Evolutionary conservation across 1,140 invertebrate genomes (phyloP).

Genomic region (Apis florea): DNA sequence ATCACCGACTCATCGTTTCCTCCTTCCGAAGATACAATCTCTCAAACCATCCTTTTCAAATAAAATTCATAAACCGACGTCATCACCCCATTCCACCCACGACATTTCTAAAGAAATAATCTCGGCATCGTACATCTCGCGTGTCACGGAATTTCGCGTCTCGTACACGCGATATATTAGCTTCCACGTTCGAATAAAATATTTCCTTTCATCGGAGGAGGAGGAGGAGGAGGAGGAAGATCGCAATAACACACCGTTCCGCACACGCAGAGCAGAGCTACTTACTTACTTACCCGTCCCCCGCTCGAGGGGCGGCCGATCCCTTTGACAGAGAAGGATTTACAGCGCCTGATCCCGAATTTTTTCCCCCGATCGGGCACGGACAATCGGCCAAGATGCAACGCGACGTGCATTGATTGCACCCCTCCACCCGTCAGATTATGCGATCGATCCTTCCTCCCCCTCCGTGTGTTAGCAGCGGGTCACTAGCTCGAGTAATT

Average conservation of each 20-base stretch:
- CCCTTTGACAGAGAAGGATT: slow-evolving; percentile 13
- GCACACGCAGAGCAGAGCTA: neutral
- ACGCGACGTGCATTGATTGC: slow-evolving; percentile 12
- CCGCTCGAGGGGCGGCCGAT: neutral
- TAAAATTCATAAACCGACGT: neutral
- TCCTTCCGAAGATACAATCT: no score
- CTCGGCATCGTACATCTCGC: neutral
- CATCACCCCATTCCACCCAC: no score
- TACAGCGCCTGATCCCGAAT: neutral
- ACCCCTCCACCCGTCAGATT: neutral
- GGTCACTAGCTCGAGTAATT: slow-evolving; percentile 49
- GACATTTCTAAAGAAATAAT: neutral
- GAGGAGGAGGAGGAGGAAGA: neutral
- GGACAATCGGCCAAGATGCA: slow-evolving; percentile 9
- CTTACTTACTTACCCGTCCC: no score
- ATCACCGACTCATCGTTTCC: no score
- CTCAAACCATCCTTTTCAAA: no score
- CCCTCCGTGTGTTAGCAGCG: neutral
- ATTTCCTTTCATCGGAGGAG: slow-evolving; percentile 1
- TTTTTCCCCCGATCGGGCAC: neutral
- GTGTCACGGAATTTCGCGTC: neutral
- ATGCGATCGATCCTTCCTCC: slow-evolving; percentile 27
- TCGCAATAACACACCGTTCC: slow-evolving; percentile 11
- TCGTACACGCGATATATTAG: neutral
- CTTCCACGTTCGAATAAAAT: slow-evolving; percentile 17